These are phyloP conservation scores for Ophioninae sp. DNA, from an alignment of 2,888 invertebrate species.

Conservation along the genomic window DNA sequence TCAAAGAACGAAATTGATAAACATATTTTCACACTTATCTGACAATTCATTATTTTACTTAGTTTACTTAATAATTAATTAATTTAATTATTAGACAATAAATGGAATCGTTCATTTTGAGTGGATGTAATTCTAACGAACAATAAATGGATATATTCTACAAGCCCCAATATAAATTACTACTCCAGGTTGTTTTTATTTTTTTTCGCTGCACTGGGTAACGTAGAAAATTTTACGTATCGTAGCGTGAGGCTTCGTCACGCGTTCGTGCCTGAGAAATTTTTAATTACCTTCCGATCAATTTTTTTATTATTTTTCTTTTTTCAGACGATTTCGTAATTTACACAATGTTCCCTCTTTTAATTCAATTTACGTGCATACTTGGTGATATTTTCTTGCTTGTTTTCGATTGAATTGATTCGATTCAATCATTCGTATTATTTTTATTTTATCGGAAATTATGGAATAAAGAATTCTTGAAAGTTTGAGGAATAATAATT, in stretches of 20 bases:
- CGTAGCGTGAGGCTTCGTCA: conserved; percentile 53
- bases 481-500: too few species aligned
- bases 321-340: conserved; percentile 5
- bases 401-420: not conserved
- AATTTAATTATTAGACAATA: too few species aligned
- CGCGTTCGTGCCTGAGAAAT: conserved; percentile 50
- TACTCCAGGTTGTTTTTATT: conserved; percentile 1
- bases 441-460: too few species aligned
- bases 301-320: conserved; percentile 4
- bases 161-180: conserved; percentile 43
- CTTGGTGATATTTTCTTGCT: not conserved
- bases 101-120: not conserved
- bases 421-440: too few species aligned
- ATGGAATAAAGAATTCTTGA: too few species aligned
- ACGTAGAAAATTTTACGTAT: conserved; percentile 43
- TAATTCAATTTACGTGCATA: not conserved
- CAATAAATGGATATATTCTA: conserved; percentile 42
- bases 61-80: too few species aligned
- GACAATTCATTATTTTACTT: too few species aligned
- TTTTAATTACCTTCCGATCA: conserved; percentile 52
- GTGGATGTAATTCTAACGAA: conserved; percentile 15
- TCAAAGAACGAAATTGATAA: too few species aligned
- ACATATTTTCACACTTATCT: too few species aligned
- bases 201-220: not conserved
- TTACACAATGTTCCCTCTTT: not conserved